Conservation (phyloP, 1,140 invertebrate species). For the Orchesella cincta region DNA sequence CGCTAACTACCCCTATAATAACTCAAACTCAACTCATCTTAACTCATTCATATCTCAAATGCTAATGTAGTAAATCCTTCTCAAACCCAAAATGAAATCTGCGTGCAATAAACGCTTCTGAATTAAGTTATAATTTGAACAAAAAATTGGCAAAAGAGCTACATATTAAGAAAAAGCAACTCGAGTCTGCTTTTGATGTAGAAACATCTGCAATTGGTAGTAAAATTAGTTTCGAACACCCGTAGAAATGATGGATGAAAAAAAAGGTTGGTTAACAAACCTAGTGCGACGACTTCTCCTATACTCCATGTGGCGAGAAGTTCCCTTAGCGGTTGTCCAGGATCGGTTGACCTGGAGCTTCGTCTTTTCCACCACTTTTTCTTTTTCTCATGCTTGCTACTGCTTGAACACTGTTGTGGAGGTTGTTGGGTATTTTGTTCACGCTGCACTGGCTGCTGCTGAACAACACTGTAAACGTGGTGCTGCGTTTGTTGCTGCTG, state of each 20-base stretch:
- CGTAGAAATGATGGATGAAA: not conserved
- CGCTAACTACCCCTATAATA: too few species aligned
- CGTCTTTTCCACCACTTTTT: slow-evolving; percentile 44
- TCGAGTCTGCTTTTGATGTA: too few species aligned
- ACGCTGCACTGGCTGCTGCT: not conserved
- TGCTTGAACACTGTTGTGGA: not conserved
- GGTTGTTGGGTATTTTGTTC: not conserved
- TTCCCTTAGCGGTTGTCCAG: slow-evolving; percentile 42
- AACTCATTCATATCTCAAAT: too few species aligned
- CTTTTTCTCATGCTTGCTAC: slow-evolving; percentile 31
- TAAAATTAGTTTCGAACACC: not conserved
- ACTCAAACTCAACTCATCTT: too few species aligned
- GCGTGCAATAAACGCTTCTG: too few species aligned
- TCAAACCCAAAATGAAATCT: too few species aligned
- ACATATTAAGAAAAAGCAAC: not conserved
- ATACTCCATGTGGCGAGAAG: slow-evolving; percentile 37
- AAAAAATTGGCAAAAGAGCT: too few species aligned
- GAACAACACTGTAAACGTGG: not conserved
- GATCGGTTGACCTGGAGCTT: slow-evolving; percentile 39
- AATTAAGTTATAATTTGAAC: too few species aligned
- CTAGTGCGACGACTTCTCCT: slow-evolving; percentile 42
- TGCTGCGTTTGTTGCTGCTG: not conserved
- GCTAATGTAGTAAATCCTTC: too few species aligned
- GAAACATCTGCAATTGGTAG: not conserved
- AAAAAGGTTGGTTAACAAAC: slow-evolving; percentile 23